Evolutionary conservation across 1,140 invertebrate genomes (phyloP).

Genomic region (Zaprionus capensis): DNA sequence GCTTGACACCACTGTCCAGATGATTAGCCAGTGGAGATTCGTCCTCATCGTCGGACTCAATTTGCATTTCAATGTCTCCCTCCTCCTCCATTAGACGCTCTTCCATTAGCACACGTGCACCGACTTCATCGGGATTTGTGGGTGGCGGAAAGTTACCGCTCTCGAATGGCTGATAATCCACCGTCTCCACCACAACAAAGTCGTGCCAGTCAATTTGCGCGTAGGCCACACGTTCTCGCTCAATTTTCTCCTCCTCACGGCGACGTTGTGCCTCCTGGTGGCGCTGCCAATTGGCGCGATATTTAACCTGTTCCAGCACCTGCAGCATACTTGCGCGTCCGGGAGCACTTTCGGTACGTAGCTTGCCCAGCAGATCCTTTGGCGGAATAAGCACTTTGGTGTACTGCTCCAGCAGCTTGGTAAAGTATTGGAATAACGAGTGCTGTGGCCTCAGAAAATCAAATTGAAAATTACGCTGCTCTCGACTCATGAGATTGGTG

Average conservation of each 20-base stretch:
- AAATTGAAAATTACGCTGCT: slow-evolving; percentile 99
- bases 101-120: slow-evolving; percentile 95
- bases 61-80: slow-evolving; percentile 88
- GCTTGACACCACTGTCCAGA: slow-evolving; percentile 72
- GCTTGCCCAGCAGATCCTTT: slow-evolving; percentile 93
- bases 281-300: slow-evolving; percentile 97
- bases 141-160: slow-evolving; percentile 97
- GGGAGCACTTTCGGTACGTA: slow-evolving; percentile 90
- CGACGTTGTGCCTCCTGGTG: slow-evolving; percentile 96
- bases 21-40: slow-evolving; percentile 84
- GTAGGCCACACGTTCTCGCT: slow-evolving; percentile 97
- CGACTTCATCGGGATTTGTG: slow-evolving; percentile 98
- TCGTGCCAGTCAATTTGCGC: slow-evolving; percentile 99
- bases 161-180: slow-evolving; percentile 99
- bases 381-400: slow-evolving; percentile 97
- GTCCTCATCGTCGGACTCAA: slow-evolving; percentile 88
- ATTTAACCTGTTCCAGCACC: slow-evolving; percentile 96
- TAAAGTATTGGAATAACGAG: slow-evolving; percentile 99
- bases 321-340: slow-evolving; percentile 87
- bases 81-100: slow-evolving; percentile 85
- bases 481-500: slow-evolving; percentile 98
- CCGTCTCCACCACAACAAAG: slow-evolving; percentile 99
- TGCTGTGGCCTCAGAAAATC: slow-evolving; percentile 99
- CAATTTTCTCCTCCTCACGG: slow-evolving; percentile 96
- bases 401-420: slow-evolving; percentile 98